Evolutionary conservation across 2,113 vertebrate genomes (phyloP).

Genomic region (Chlorodrepanis virens): DNA sequence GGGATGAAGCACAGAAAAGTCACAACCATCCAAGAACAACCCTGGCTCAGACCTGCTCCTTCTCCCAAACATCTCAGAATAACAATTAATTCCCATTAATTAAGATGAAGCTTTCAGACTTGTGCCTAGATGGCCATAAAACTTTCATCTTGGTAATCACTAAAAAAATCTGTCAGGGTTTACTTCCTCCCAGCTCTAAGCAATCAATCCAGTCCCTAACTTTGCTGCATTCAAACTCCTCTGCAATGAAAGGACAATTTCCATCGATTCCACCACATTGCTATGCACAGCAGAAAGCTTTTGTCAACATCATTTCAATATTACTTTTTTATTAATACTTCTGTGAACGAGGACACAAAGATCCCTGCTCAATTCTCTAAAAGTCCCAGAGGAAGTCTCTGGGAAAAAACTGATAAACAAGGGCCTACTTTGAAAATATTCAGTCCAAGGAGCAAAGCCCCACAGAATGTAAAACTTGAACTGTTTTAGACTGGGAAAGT

Average conservation of each 20-base stretch:
- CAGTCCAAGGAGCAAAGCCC: neutral
- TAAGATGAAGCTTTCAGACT: neutral
- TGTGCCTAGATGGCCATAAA: neutral
- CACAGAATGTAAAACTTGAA: neutral
- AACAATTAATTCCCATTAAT: neutral
- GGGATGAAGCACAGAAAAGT: neutral
- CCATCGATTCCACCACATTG: neutral
- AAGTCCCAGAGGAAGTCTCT: neutral
- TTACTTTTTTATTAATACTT: neutral
- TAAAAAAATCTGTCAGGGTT: neutral
- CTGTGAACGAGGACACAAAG: neutral
- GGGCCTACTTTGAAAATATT: neutral
- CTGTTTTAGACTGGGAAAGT: neutral
- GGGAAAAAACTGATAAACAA: conserved; percentile 11
- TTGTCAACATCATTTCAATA: conserved; percentile 1
- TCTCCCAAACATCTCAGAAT: neutral
- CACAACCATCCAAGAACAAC: neutral
- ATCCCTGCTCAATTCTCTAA: neutral
- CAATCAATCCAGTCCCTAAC: neutral
- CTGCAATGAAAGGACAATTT: neutral
- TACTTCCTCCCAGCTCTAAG: neutral
- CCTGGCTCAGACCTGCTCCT: neutral
- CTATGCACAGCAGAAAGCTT: conserved; percentile 24
- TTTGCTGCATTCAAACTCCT: conserved; percentile 7
- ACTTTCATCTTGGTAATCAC: neutral